phyloP scores from a whole-genome alignment of 2,888 invertebrate species.

The Tiliacea aurago region DNA sequence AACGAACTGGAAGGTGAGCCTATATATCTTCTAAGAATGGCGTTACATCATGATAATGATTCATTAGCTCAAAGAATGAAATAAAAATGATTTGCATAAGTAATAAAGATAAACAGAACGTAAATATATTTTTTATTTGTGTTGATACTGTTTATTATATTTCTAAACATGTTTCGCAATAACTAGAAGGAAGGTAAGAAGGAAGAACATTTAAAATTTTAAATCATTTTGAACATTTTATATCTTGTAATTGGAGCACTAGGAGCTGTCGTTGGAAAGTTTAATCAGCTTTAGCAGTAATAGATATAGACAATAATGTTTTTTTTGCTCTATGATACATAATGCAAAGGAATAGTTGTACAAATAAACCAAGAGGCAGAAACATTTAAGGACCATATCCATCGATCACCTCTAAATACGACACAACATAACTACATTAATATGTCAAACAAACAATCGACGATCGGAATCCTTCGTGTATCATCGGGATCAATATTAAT shows the following conservation, averaged over 20 bases:
- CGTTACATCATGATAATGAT: slow-evolving; percentile 46
- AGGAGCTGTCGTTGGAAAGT: background rate
- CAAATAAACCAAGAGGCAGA: slow-evolving; percentile 3
- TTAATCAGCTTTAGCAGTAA: background rate
- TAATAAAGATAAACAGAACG: slow-evolving; percentile 39
- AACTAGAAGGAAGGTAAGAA: background rate
- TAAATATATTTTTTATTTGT: background rate
- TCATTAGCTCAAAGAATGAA: slow-evolving; percentile 41
- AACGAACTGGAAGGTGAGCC: slow-evolving; percentile 41
- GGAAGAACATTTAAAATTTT: background rate
- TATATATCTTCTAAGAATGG: slow-evolving; percentile 43
- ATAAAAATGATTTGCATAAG: slow-evolving; percentile 27
- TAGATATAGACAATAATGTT: background rate
- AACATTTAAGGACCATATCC: slow-evolving; percentile 12
- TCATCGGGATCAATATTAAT: slow-evolving; percentile 75
- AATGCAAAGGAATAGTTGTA: background rate
- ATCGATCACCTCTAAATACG: slow-evolving; percentile 26
- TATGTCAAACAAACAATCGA: slow-evolving; percentile 39
- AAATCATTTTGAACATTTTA: background rate
- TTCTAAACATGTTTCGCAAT: background rate
- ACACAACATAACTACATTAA: slow-evolving; percentile 28
- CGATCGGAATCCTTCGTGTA: slow-evolving; percentile 58
- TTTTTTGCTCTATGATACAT: background rate
- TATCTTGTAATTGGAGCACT: background rate
- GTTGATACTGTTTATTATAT: slow-evolving; percentile 18